A percentile compares a stretch with the other conserved stretches of the same genome.
phyloP scores from a whole-genome alignment of 2,797 vertebrate genomes.

The Coccyzus lansbergi region DNA sequence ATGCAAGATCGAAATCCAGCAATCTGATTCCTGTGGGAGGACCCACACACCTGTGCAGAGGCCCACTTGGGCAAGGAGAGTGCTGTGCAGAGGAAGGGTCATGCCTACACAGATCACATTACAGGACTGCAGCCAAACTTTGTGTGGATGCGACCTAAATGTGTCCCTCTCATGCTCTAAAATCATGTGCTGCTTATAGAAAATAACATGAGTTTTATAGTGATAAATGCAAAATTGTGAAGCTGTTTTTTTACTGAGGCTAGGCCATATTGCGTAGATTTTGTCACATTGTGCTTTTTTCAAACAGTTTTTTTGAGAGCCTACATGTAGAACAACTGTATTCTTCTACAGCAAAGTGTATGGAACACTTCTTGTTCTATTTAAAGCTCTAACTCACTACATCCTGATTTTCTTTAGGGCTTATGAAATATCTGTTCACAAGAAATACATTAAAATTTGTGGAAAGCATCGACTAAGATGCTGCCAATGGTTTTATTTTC shows the following conservation, averaged over 20 bases:
- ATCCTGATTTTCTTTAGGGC: neutral
- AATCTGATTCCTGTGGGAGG: neutral
- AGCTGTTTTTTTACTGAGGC: neutral
- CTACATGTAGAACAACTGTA: neutral
- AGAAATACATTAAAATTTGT: neutral
- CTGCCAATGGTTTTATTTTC: neutral
- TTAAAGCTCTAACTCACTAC: neutral
- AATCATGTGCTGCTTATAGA: neutral
- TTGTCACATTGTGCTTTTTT: neutral
- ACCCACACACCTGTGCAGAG: neutral
- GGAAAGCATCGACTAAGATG: neutral
- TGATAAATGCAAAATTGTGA: neutral
- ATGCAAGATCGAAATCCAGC: neutral
- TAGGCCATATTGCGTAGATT: neutral
- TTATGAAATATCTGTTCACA: neutral
- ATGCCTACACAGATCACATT: neutral
- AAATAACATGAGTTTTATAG: neutral
- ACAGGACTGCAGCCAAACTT: neutral
- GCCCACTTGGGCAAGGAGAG: neutral
- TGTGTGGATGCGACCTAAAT: neutral
- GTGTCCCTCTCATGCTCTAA: neutral
- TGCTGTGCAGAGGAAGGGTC: neutral
- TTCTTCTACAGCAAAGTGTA: neutral
- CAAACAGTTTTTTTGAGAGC: neutral
- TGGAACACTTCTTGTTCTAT: neutral